These are phyloP conservation scores for Apodemia duryi DNA, from an alignment of 2,888 invertebrate species.

Conservation along the genomic window DNA sequence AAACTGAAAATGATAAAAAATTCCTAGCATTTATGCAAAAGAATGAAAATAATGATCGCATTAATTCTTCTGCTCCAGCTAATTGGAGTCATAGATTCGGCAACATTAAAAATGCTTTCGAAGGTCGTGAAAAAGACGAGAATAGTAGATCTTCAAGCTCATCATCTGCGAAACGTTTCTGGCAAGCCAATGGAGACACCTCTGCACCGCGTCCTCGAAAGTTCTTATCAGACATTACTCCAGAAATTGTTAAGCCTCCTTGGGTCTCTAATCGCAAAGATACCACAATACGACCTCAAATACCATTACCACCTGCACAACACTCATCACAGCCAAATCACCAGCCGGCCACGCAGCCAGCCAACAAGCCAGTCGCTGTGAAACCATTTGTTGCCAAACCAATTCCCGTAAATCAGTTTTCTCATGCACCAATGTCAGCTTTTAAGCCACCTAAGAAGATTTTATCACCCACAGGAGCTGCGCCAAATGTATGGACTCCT, in stretches of 20 bases:
- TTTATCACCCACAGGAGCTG: slow-evolving; percentile 53
- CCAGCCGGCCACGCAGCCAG: slow-evolving; percentile 36
- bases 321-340: slow-evolving; percentile 25
- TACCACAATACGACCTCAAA: slow-evolving; percentile 38
- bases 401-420: slow-evolving; percentile 84
- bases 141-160: slow-evolving; percentile 62
- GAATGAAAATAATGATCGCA: slow-evolving; percentile 67
- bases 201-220: slow-evolving; percentile 41
- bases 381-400: slow-evolving; percentile 78
- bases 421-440: slow-evolving; percentile 87
- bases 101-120: slow-evolving; percentile 90
- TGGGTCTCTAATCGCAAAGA: slow-evolving; percentile 63
- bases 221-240: slow-evolving; percentile 45
- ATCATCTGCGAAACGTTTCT: slow-evolving; percentile 79
- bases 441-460: slow-evolving; percentile 82
- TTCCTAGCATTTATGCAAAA: slow-evolving; percentile 90
- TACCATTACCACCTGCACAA: slow-evolving; percentile 29
- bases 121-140: slow-evolving; percentile 71
- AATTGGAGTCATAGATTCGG: slow-evolving; percentile 92
- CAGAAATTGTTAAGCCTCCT: slow-evolving; percentile 58
- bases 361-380: slow-evolving; percentile 48
- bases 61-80: slow-evolving; percentile 47
- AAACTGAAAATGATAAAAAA: slow-evolving; percentile 91
- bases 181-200: slow-evolving; percentile 80
- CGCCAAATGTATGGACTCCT: slow-evolving; percentile 65